phyloP scores from a whole-genome alignment of 2,797 vertebrate species.

The Helostoma temminkii region DNA sequence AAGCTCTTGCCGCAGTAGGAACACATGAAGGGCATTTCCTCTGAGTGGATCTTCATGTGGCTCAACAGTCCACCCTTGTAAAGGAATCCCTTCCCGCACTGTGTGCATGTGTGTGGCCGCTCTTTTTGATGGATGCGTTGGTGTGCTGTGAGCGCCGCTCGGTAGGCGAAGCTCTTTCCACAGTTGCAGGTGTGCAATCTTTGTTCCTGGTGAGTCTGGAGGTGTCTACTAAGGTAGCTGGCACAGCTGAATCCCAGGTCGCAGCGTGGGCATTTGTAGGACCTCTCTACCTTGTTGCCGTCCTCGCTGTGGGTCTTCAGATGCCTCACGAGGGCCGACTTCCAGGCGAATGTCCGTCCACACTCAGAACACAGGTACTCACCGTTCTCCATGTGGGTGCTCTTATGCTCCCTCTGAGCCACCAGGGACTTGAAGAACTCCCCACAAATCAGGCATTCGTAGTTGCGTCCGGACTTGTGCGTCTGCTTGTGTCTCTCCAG shows the following conservation, averaged over 20 bases:
- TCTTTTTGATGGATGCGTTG: slow-evolving; percentile 77
- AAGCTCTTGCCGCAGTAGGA: slow-evolving; percentile 82
- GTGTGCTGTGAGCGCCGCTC: slow-evolving; percentile 78
- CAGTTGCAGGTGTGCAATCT: slow-evolving; percentile 75
- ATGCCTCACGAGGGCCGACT: slow-evolving; percentile 78
- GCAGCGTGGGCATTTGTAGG: slow-evolving; percentile 70
- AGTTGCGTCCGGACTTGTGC: slow-evolving; percentile 73
- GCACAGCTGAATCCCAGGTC: slow-evolving; percentile 65
- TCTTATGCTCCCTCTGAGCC: slow-evolving; percentile 64
- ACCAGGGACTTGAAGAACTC: slow-evolving; percentile 75
- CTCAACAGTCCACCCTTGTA: slow-evolving; percentile 77
- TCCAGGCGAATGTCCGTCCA: slow-evolving; percentile 76
- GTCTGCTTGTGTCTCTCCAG: slow-evolving; percentile 83
- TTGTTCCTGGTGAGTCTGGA: slow-evolving; percentile 72
- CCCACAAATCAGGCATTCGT: slow-evolving; percentile 78
- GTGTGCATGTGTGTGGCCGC: slow-evolving; percentile 72
- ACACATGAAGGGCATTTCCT: slow-evolving; percentile 81
- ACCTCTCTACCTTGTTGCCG: background rate
- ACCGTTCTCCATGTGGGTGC: slow-evolving; percentile 69
- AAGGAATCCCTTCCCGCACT: slow-evolving; percentile 81
- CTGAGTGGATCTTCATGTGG: slow-evolving; percentile 82
- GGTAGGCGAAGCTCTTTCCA: slow-evolving; percentile 81
- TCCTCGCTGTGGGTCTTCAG: slow-evolving; percentile 69
- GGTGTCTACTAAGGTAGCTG: slow-evolving; percentile 68
- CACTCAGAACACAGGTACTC: slow-evolving; percentile 74